A percentile compares a stretch with the other conserved stretches of the same genome.
Conservation (phyloP, 2,113 vertebrate genomes). For the Megaceryle torquata region DNA sequence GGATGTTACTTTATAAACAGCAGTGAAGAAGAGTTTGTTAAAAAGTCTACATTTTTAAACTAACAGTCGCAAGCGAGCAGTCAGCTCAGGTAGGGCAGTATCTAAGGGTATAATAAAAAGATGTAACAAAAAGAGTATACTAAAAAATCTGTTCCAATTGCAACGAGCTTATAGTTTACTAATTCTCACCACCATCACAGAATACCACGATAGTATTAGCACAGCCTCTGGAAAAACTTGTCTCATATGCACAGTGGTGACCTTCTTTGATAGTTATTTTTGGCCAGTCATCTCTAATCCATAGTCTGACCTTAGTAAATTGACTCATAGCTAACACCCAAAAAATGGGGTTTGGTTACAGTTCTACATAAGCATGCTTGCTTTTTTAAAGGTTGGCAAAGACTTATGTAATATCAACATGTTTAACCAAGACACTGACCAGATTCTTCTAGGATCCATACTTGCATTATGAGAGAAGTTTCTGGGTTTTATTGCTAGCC, state of each 20-base stretch:
- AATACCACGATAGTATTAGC: neutral
- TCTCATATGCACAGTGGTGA: constrained; percentile 8
- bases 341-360: neutral
- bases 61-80: neutral
- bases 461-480: neutral
- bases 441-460: neutral
- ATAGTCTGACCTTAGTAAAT: constrained; percentile 50
- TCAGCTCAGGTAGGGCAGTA: neutral
- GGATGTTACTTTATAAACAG: neutral
- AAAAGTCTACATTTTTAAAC: neutral
- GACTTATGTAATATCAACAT: neutral
- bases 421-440: neutral
- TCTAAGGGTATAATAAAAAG: neutral
- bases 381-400: neutral
- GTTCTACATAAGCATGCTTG: neutral
- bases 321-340: neutral
- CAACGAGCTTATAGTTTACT: neutral
- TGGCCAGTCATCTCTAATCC: constrained; percentile 52
- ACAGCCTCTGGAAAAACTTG: neutral
- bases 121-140: neutral
- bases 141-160: neutral
- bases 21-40: neutral
- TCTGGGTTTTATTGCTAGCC: neutral
- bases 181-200: neutral
- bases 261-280: constrained; percentile 48